Base-by-base conservation (phyloP, 2,888 invertebrate species). In the Hemithea aestivaria region DNA sequence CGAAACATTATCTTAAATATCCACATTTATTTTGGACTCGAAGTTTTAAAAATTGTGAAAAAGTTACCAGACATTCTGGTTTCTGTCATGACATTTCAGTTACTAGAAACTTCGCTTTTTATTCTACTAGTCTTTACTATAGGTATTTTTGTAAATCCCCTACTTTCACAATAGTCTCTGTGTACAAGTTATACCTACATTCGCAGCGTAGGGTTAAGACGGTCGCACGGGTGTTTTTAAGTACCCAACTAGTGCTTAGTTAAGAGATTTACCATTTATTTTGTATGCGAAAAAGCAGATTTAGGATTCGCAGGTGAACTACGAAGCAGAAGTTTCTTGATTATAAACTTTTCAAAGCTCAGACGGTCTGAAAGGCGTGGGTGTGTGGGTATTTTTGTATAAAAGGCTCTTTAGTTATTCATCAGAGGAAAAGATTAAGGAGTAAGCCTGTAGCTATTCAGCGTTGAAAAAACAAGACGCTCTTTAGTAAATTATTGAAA, bases 201-300 rank as follows among this genome's bases (percentile, higher is more conserved):
- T 40, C 32, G 6, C 12, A 28, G 23, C 27, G 31, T 52, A 51
- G 56, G 48, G 55, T 48, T 58, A 56, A 68, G 61, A 56, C 57
- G 12, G 45, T 30, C 29, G 53, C 56, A 45, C 67, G 62, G 62
- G 70, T 74, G 73, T 72, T 73, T 73, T 73, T 63, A 73, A 76
- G 71, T 59, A 58, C 68, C 56, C 33, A 48, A 53, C 55, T 56
- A 51, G 50, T 52, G 46, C 57, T 57, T 56, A 50, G 35, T 30
- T 42, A 37, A 48, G 39, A 48, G 51, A 67, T 66, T 67, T 67
- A 64, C 61, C 63, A 60, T 62, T 61, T 59, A 54, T 52, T 41
- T 51, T 53, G 45, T 30, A 48, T 48, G 41, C 45, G 35, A 49
- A 44, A 35, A 40, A 34, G 29, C 29, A 45, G 36, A 38, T 35